Evolutionary conservation across 2,113 vertebrate genomes (phyloP), one percentile per base, ranked within the genome.

Genomic region (Salminus brasiliensis): DNA sequence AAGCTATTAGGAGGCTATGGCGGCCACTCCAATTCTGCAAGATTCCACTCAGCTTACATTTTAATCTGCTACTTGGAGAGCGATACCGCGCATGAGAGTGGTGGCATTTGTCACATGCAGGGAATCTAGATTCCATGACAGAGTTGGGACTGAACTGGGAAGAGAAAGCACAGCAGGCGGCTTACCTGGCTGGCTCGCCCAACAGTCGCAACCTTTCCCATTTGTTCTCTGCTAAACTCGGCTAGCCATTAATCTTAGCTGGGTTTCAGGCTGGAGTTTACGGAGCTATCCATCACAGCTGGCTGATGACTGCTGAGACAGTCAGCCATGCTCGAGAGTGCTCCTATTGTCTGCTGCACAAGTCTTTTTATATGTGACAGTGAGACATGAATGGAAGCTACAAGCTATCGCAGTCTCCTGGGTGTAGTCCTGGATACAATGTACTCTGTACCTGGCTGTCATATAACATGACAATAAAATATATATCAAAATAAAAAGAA

Each of bases 151-250:
- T 23, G 27, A 60, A 68, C 27, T n/a, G 34, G 55, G 34, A 36
- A 47, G 23, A 36, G 27, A 45, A 39, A 13, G 63, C 47, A 15
- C 29, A 34, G 47, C 18, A 23, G 53, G 43, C 53, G 32, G 8
- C 11, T 45, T 30, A 75, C 36, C 52, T 36, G 16, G 41, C 29
- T n/a, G 47, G 15, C 43, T n/a, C 45, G 6, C 18, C 23, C 72
- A 47, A 13, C 60, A 13, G 36, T 21, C 47, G 32, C 45, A 78
- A 18, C 71, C 66, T 63, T 47, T 68, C 32, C 70, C 45, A 59
- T 84, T 81, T 71, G 55, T 75, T 78, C 53, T 30, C 23, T 55
- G 36, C 65, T 78, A 70, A 74, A 81, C 23, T 81, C 78, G 62
- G 63, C 53, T 15, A 32, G 47, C 30, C 52, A 63, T 84, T 84